A percentile compares a stretch with the other conserved stretches of the same genome.
These are phyloP conservation scores for Aldrovandia affinis DNA, from an alignment of 2,797 vertebrate species.

Conservation along the genomic window DNA sequence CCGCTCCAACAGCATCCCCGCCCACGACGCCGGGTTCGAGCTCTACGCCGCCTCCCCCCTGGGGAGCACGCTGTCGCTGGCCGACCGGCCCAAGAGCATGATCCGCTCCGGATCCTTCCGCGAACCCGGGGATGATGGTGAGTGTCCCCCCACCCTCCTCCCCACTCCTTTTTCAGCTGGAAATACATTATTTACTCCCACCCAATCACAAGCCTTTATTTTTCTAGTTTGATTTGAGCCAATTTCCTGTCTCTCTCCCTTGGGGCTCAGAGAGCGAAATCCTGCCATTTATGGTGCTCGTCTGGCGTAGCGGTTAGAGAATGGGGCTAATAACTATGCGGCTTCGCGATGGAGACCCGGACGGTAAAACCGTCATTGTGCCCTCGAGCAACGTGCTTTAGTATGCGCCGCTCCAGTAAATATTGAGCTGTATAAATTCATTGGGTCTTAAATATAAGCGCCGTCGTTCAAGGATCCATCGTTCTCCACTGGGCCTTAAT, in stretches of 20 bases:
- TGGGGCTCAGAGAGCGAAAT: background rate
- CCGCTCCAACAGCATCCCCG: slow-evolving; percentile 96
- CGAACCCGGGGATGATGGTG: slow-evolving; percentile 85
- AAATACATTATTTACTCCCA: background rate
- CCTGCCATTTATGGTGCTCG: background rate
- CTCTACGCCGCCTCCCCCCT: slow-evolving; percentile 85
- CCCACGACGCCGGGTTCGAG: slow-evolving; percentile 89
- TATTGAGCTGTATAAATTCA: background rate
- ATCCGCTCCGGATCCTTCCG: slow-evolving; percentile 93
- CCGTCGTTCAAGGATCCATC: background rate
- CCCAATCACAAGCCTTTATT: background rate
- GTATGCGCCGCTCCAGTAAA: background rate
- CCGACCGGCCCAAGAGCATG: slow-evolving; percentile 92
- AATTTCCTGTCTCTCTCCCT: background rate
- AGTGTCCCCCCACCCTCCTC: slow-evolving; percentile 58
- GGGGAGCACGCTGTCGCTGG: slow-evolving; percentile 92
- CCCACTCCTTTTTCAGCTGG: too few species aligned
- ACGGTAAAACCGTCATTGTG: background rate
- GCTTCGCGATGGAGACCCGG: background rate
- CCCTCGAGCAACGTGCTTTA: background rate
- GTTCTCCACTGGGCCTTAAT: background rate
- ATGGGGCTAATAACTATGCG: background rate
- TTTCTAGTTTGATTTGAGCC: background rate
- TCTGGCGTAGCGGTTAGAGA: background rate
- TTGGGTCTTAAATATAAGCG: background rate